Evolutionary conservation across 1,140 invertebrate species (phyloP).

Genomic region (Drosophila gunungcola): DNA sequence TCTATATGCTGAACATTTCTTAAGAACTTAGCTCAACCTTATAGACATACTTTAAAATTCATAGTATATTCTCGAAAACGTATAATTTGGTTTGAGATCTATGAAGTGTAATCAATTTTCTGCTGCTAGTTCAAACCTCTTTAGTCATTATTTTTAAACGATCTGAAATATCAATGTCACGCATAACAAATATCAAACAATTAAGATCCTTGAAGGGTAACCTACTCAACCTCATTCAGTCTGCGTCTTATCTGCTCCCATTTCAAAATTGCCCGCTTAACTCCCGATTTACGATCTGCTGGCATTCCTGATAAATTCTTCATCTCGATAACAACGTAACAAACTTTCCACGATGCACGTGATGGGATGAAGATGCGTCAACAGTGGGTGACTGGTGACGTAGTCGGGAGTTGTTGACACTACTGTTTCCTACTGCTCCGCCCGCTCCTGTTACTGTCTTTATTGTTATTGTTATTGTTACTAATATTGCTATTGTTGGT

Average conservation of each 20-base stretch:
- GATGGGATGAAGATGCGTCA: slow-evolving; percentile 55
- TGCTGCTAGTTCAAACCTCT: not conserved
- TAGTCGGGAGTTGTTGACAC: slow-evolving; percentile 27
- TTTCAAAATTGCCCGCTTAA: not conserved
- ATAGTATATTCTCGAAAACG: too few relatives aligned
- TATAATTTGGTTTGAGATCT: too few relatives aligned
- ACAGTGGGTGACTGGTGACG: slow-evolving; percentile 47
- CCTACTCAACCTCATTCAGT: slow-evolving; percentile 14
- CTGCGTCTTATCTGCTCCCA: slow-evolving; percentile 14
- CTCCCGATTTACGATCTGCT: slow-evolving; percentile 65
- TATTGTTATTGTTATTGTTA: not conserved
- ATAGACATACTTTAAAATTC: too few relatives aligned
- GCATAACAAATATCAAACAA: not conserved
- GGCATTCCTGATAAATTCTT: slow-evolving; percentile 54
- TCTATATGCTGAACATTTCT: too few relatives aligned
- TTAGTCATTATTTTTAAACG: not conserved
- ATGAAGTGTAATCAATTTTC: too few relatives aligned
- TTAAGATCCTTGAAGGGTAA: slow-evolving; percentile 21
- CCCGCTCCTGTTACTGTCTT: slow-evolving; percentile 18
- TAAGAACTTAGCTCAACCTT: too few relatives aligned
- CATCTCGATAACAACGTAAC: slow-evolving; percentile 34
- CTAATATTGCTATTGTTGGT: slow-evolving; percentile 23
- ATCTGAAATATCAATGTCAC: not conserved
- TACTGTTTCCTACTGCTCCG: slow-evolving; percentile 21
- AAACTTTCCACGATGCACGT: slow-evolving; percentile 64